Evolutionary conservation across 2,797 vertebrate species (phyloP).

Genomic region (Toxotes lorentzi): DNA sequence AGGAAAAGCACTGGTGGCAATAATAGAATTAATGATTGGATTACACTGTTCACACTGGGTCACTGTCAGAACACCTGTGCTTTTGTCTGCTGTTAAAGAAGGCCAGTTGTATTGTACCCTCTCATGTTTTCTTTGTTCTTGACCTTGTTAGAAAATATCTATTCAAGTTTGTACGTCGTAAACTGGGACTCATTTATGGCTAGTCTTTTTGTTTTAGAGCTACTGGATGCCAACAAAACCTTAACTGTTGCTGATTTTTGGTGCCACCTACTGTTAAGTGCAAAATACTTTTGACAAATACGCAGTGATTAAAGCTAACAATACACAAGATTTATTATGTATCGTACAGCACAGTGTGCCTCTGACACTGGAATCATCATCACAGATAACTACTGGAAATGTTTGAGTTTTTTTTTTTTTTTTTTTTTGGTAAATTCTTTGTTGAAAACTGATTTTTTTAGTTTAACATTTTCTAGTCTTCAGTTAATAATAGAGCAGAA

Average conservation of each 20-base stretch:
- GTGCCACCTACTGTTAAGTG: conserved; percentile 5
- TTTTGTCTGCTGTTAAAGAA: not conserved
- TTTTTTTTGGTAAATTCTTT: conserved; percentile 4
- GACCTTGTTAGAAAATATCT: not conserved
- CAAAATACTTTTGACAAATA: not conserved
- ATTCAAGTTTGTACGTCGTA: not conserved
- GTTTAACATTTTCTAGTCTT: not conserved
- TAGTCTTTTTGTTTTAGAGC: not conserved
- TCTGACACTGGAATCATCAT: conserved; percentile 1
- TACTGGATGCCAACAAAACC: not conserved
- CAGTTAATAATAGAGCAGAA: not conserved
- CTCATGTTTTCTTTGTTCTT: not conserved
- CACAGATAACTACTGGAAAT: not conserved
- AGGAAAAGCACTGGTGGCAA: not conserved
- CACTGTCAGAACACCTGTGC: not conserved
- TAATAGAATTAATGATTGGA: not conserved
- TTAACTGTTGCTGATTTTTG: conserved; percentile 12
- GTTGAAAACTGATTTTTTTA: conserved; percentile 15
- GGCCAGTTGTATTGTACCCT: not conserved
- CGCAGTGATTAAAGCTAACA: conserved; percentile 11
- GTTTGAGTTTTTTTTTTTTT: not conserved
- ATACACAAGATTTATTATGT: conserved; percentile 16
- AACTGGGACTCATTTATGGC: not conserved
- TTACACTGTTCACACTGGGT: not conserved
- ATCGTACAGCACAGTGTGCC: not conserved